Conservation (phyloP, 2,797 vertebrate species). For the Halcyon smyrnensis region DNA sequence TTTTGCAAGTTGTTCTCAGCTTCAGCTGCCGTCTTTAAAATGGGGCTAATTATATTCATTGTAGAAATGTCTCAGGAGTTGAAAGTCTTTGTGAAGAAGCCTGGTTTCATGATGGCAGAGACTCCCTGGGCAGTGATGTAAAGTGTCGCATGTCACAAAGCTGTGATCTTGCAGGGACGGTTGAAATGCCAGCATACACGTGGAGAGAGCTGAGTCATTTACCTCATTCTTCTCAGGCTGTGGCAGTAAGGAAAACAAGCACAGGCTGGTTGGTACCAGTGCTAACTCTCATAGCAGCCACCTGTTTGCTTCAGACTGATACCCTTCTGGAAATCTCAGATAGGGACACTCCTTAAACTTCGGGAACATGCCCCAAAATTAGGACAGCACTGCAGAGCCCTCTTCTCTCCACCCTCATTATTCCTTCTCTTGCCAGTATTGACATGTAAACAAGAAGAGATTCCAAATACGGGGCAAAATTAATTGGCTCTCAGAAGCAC, state of each 20-base stretch:
- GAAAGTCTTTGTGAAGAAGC: neutral
- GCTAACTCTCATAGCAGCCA: neutral
- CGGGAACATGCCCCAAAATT: neutral
- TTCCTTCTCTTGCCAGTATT: neutral
- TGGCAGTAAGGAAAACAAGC: neutral
- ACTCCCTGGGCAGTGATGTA: neutral
- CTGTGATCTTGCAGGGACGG: neutral
- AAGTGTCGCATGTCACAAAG: neutral
- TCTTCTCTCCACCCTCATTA: neutral
- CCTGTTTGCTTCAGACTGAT: neutral
- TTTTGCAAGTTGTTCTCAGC: neutral
- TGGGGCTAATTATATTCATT: neutral
- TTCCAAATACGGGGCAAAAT: neutral
- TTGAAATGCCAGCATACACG: neutral
- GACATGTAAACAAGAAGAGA: neutral
- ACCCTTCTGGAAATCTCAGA: neutral
- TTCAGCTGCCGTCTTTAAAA: constrained; percentile 31
- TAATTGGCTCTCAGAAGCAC: neutral
- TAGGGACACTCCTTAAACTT: neutral
- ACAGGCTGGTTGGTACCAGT: neutral
- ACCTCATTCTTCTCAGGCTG: neutral
- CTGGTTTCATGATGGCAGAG: neutral
- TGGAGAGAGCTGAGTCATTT: neutral
- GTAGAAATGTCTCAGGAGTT: neutral
- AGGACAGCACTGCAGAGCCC: neutral